phyloP scores from a whole-genome alignment of 2,113 vertebrate genomes.

The Zosterops hypoxanthus region DNA sequence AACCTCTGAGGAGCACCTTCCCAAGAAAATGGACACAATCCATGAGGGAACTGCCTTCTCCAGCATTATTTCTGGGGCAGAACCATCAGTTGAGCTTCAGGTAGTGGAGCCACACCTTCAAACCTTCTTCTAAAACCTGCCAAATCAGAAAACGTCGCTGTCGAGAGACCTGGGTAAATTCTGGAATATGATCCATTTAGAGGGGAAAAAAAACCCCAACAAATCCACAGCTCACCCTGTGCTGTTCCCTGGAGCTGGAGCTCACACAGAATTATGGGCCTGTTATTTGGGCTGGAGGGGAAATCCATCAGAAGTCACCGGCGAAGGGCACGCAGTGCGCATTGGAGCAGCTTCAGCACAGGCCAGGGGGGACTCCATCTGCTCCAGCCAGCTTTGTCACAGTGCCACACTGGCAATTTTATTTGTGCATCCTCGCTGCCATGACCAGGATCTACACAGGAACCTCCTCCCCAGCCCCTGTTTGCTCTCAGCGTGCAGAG shows the following conservation, averaged over 20 bases:
- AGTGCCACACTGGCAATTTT: neutral
- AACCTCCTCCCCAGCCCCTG: neutral
- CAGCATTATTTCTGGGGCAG: neutral
- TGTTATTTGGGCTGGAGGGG: neutral
- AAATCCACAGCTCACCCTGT: neutral
- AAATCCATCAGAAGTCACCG: neutral
- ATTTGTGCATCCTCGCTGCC: neutral
- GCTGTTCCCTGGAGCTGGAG: neutral
- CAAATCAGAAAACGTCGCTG: neutral
- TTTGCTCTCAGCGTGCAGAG: neutral
- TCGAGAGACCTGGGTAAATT: neutral
- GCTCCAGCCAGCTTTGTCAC: constrained; percentile 4
- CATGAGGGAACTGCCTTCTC: neutral
- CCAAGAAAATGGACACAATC: too few relatives aligned
- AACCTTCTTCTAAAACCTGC: neutral
- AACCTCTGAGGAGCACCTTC: neutral
- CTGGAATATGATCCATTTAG: neutral
- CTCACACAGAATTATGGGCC: neutral
- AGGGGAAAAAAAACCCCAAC: neutral
- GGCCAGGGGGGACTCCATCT: neutral
- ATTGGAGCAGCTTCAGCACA: neutral
- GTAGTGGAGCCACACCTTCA: neutral
- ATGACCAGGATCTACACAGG: neutral
- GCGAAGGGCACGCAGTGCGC: fast-evolving
- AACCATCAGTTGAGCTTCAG: neutral